Conservation (phyloP, 2,113 vertebrate genomes). For the Sminthopsis crassicaudata region DNA sequence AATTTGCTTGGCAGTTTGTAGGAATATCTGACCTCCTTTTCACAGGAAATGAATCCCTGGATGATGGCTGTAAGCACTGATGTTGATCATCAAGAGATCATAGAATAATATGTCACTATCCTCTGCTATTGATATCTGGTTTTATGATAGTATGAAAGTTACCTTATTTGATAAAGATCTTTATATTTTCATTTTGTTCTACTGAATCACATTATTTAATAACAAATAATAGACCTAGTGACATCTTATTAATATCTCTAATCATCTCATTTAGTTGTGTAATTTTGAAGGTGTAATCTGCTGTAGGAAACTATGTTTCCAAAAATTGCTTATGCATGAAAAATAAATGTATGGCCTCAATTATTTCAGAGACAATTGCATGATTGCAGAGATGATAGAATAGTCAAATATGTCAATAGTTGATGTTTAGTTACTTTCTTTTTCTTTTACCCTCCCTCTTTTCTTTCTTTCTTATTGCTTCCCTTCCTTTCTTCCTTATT, state of each 20-base stretch:
- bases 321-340: background rate
- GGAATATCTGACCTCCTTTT: background rate
- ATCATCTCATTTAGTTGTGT: background rate
- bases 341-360: background rate
- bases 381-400: background rate
- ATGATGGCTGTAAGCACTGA: background rate
- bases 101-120: background rate
- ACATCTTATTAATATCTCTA: no score
- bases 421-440: background rate
- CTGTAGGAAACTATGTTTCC: background rate
- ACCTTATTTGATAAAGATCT: no score
- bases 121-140: background rate
- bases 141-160: background rate
- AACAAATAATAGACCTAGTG: no score
- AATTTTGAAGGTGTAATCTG: background rate
- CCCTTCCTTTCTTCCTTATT: no score
- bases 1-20: background rate
- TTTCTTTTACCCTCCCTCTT: no score
- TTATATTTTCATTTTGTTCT: background rate
- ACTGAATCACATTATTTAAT: background rate
- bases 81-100: background rate
- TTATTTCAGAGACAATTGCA: background rate
- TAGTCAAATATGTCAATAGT: background rate
- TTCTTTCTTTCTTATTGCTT: no score
- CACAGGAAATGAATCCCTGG: background rate